phyloP scores from a whole-genome alignment of 2,113 vertebrate genomes.

The Tapirus terrestris region DNA sequence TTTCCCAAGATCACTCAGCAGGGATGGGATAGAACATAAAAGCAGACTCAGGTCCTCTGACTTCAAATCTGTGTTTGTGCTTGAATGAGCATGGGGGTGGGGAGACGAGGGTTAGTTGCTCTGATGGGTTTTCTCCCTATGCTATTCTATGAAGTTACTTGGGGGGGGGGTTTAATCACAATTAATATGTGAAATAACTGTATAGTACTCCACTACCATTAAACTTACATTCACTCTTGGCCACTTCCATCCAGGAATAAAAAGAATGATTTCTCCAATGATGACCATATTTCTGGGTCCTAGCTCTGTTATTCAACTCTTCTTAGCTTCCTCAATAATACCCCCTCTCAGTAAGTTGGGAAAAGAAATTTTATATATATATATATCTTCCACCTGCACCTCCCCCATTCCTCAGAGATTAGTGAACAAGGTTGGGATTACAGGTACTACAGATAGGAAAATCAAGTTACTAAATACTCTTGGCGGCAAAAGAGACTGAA shows the following conservation, averaged over 20 bases:
- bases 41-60: not conserved
- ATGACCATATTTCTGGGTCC: not conserved
- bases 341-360: not conserved
- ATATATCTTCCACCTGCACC: not conserved
- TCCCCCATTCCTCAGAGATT: not conserved
- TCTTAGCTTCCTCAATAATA: not conserved
- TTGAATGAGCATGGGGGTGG: not conserved
- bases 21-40: not conserved
- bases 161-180: not conserved
- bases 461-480: not conserved
- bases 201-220: not conserved
- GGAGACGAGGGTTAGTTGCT: not conserved
- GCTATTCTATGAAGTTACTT: not conserved
- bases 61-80: not conserved
- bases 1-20: not conserved
- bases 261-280: not conserved
- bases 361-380: not conserved
- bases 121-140: not conserved
- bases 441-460: not conserved
- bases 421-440: not conserved
- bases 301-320: not conserved
- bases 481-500: not conserved
- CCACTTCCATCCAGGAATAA: not conserved
- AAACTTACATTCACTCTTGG: not conserved
- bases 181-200: not conserved